Evolutionary conservation across 2,113 vertebrate genomes (phyloP).

Genomic region (Microtus richardsoni): DNA sequence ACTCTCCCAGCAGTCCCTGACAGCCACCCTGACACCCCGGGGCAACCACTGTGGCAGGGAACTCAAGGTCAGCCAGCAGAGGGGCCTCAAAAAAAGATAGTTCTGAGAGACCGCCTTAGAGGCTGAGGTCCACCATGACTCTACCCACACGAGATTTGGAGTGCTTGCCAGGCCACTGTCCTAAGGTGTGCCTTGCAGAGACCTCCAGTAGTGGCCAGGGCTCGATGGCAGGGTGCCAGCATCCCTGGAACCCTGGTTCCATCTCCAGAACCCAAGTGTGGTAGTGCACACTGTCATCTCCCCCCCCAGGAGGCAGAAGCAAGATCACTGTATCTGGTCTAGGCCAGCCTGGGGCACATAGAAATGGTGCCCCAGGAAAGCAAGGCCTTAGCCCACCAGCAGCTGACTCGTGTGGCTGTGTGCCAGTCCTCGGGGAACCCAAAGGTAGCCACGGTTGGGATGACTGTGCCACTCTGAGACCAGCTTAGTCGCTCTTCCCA

Average conservation of each 20-base stretch:
- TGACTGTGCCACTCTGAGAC: neutral
- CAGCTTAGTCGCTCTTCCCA: neutral
- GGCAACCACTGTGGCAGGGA: neutral
- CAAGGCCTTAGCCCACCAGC: neutral
- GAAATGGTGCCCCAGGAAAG: neutral
- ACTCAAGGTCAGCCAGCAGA: neutral
- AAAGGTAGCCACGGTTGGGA: neutral
- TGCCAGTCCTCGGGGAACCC: neutral
- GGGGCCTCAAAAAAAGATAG: neutral
- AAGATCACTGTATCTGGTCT: neutral
- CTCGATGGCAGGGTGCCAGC: neutral
- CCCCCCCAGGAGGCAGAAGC: neutral
- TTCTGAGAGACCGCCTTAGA: neutral
- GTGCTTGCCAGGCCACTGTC: neutral
- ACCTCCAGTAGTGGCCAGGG: neutral
- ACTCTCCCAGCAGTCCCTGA: too few species aligned
- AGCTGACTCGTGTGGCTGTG: neutral
- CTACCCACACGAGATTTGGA: neutral
- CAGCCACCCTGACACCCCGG: neutral
- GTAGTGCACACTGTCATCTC: neutral
- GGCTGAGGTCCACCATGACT: neutral
- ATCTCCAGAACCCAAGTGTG: neutral
- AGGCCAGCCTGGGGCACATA: neutral
- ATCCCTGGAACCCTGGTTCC: too few species aligned
- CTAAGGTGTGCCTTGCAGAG: neutral